Base-by-base conservation (phyloP, 1,140 invertebrate species). In the Akabosia matsudoensis region DNA sequence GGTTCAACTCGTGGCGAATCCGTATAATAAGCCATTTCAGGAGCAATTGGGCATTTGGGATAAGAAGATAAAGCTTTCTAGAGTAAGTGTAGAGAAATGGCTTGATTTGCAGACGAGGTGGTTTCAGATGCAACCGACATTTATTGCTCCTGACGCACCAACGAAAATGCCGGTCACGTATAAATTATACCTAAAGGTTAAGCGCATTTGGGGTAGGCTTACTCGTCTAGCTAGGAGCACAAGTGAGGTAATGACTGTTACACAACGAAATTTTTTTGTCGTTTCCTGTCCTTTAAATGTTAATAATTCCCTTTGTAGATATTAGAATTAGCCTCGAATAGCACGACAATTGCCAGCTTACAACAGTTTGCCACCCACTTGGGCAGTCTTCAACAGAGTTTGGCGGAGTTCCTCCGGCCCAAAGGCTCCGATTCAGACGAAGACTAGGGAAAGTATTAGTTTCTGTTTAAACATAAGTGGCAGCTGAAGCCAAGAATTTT, bases 121-220 rank as follows among this genome's bases (percentile, higher is more conserved):
- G 77, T 4, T 76, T 0, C 13, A 54, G 0, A 33, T 76, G 13
- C 70, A 76, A 33, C 52, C 74, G 0, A 54, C 24, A 22, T 73
- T 78, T 54, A 1, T 31, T 1, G 34, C 33, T 3, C 26, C 54
- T 28, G 34, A 76, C 28, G 70, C 31, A 4, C 28, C 37, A 3
- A 74, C 74, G 0, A 54, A 51, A 70, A 67, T 76, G 33, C 77
- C 70, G 1, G 64, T 70, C 74, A 71, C 72, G 22, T 51, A 67
- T 34, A 76, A 76, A 37, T 0, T 78, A n/a, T 78, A 64, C 45
- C 45, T 30, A n/a, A 78, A 67, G 61, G 73, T 73, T 34, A 24
- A 74, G 26, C 30, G 77, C 1, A 76, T 78, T 74, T 78, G 77
- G 77, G 54, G 74, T 24, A 64, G 77, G 51, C 30, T 78, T 0